Evolutionary conservation across 2,113 vertebrate species (phyloP), one percentile per base, ranked within the genome.

Genomic region (Tetraodon nigroviridis): DNA sequence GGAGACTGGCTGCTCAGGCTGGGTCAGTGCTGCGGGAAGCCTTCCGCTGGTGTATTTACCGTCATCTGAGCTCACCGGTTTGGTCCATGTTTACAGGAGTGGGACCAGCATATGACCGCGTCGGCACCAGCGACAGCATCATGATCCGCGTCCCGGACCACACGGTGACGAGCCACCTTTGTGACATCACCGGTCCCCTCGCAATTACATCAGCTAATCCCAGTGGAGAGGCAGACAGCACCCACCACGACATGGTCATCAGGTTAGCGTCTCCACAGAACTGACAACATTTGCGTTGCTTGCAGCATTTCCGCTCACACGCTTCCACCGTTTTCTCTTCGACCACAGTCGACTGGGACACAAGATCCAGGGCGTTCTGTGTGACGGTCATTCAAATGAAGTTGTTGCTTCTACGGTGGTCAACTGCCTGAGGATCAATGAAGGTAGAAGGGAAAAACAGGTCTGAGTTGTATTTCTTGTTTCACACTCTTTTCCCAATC

Each of bases 61-160:
- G 7, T 7, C 4, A 12, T n/a, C n/a, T 51, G 45, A 47, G 16
- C 17, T 47, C 45, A 47, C 17, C 19, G 45, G 24, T 50, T 0
- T 55, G 37, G 44, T 19, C 0, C 5, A 45, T 1, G 20, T 50
- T 13, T 55, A 2, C 20, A 95, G 94, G 94, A 46, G 89, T 95
- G 0, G 93, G 93, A 50, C 85, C 87, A 2, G 92, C 92, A 6
- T 94, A 92, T 72, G 92, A 90, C 62, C 84, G 83, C n/a, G 93
- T 95, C 57, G 93, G 94, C 13, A 95, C 94, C 27, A 89, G 57
- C 13, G 92, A 95, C 63, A 95, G 91, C 67, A 95, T 95, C 83
- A 95, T 95, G 94, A 94, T 95, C 84, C 82, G 94, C 12, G 93
- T 95, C 4, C 93, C 93, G 0, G 92, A 95, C 82, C 92, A 93